Conservation (phyloP, 2,888 invertebrate genomes). For the Linnaemya vulpina region DNA sequence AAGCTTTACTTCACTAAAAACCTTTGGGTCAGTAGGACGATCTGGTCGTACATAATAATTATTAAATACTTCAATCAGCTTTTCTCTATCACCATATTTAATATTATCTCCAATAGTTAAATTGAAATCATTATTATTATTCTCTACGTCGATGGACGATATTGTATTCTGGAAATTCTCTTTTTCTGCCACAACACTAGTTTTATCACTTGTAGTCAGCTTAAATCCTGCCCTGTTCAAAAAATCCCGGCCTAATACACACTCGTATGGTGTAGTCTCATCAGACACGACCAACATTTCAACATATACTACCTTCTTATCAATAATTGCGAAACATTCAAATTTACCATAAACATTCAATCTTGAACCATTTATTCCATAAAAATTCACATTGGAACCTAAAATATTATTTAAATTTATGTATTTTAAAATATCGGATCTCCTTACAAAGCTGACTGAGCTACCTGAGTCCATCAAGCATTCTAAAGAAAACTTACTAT, state of each 20-base stretch:
- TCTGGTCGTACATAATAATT: neutral
- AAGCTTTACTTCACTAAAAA: neutral
- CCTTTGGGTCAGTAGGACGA: too few species aligned
- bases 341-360: conserved; percentile 33
- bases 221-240: neutral
- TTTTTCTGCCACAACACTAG: neutral
- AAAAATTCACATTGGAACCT: neutral
- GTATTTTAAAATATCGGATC: neutral
- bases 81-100: too few species aligned
- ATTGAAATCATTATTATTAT: neutral
- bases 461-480: too few species aligned
- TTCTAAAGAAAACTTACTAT: too few species aligned
- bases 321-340: neutral
- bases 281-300: too few species aligned
- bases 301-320: neutral
- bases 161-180: neutral
- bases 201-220: neutral
- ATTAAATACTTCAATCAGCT: neutral
- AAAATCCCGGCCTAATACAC: conserved; percentile 8
- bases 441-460: too few species aligned
- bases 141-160: neutral
- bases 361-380: conserved; percentile 45
- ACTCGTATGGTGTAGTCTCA: too few species aligned
- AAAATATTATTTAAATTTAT: conserved; percentile 14
- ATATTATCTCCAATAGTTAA: too few species aligned